phyloP scores from a whole-genome alignment of 2,113 vertebrate species.

The Neotoma lepida region DNA sequence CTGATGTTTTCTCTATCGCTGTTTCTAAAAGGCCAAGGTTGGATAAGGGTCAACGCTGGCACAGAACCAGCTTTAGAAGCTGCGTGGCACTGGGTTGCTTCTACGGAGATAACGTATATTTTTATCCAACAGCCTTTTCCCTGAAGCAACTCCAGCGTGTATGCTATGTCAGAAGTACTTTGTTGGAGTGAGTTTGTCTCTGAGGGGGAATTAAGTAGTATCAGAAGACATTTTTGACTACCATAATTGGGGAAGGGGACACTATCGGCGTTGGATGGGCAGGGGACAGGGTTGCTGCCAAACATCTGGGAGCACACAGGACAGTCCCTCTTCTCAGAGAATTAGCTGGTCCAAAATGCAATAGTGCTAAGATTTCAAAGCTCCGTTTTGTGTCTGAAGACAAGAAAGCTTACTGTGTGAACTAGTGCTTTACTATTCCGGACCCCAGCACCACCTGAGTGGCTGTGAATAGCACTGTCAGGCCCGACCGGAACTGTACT shows the following conservation, averaged over 20 bases:
- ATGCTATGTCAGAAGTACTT: neutral
- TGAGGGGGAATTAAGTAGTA: neutral
- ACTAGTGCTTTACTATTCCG: neutral
- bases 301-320: neutral
- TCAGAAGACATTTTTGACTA: neutral
- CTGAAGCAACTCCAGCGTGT: neutral
- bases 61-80: neutral
- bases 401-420: neutral
- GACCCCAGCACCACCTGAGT: neutral
- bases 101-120: neutral
- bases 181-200: neutral
- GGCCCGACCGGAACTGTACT: neutral
- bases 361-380: neutral
- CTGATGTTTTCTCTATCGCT: neutral
- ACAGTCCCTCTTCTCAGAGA: neutral
- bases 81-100: neutral
- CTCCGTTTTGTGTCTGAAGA: neutral
- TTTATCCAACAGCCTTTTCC: neutral
- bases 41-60: constrained; percentile 14
- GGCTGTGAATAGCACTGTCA: neutral
- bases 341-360: neutral
- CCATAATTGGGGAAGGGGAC: neutral
- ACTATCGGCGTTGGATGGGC: neutral
- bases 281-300: neutral
- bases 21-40: constrained; percentile 34